Base-by-base conservation (phyloP, 2,888 invertebrate genomes). In the Drosophila siamana region DNA sequence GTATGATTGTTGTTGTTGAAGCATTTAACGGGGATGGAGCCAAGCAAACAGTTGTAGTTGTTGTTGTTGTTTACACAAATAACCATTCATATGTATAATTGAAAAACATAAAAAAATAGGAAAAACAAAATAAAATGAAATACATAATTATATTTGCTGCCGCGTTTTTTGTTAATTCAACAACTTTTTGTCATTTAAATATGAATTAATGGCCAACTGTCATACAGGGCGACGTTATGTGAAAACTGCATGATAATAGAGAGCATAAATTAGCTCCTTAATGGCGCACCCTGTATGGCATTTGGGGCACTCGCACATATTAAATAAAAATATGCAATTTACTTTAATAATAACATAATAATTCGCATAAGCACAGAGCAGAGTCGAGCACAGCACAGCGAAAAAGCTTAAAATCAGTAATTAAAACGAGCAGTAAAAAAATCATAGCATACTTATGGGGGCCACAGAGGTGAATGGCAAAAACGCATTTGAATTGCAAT, bases 1-100 rank as follows among this genome's bases (percentile, higher is more conserved):
- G 36, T 68, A 24, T 28, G 33, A 3, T 19, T 19, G 19, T 19
- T 59, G 41, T 36, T 36, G 52, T 65, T 63, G 70, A 68, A 55
- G 61, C 40, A 70, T 69, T 73, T 52, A 80, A 78, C 68, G 79
- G 74, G 75, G 76, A 85, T 75, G 74, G 79, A 82, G 87, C 79
- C 76, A 70, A 83, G 71, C 62, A 74, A 50, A 70, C 52, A n/a
- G 11, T 19, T 19, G 33, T 54, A 66, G 28, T 64, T 22, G 63
- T 71, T 60, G 66, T 69, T 61, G 13, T 46, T 48, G 55, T 55
- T 66, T 68, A 69, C 82, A 72, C 80, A 86, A 67, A 62, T 63
- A 51, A 60, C 54, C 24, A 61, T 71, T 64, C 62, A 57, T 48
- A 46, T 46, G 38, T 26, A 51, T 61, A 77, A 77, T 61, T 60